Conservation (phyloP, 2,113 vertebrate genomes). For the Toxotes jaculatrix region DNA sequence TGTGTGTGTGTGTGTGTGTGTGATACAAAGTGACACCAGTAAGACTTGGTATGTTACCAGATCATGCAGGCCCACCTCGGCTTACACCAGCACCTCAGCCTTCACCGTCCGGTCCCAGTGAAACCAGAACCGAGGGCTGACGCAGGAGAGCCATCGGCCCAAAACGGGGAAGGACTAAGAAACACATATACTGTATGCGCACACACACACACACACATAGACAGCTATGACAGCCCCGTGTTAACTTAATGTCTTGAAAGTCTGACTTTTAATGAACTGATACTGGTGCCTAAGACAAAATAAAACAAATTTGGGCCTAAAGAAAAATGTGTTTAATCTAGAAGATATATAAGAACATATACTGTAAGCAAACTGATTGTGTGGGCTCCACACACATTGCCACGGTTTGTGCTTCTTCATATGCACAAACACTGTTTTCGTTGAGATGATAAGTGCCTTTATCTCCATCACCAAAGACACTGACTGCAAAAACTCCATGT, state of each 20-base stretch:
- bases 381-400: slow-evolving; percentile 24
- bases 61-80: slow-evolving; percentile 72
- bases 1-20: slow-evolving; percentile 13
- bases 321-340: neutral
- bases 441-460: slow-evolving; percentile 40
- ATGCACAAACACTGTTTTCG: slow-evolving; percentile 24
- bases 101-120: slow-evolving; percentile 60
- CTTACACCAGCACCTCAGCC: slow-evolving; percentile 64
- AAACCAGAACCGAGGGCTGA: slow-evolving; percentile 75
- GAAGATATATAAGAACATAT: neutral
- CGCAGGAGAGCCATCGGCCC: slow-evolving; percentile 55
- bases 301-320: neutral
- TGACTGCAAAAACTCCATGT: slow-evolving; percentile 32
- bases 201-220: neutral
- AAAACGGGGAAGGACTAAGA: slow-evolving; percentile 25
- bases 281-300: neutral
- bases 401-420: slow-evolving; percentile 25
- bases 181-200: slow-evolving; percentile 19
- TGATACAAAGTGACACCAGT: slow-evolving; percentile 68
- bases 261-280: slow-evolving; percentile 16
- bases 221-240: neutral
- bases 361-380: slow-evolving; percentile 12
- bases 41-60: slow-evolving; percentile 70
- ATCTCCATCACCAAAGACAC: slow-evolving; percentile 60
- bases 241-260: neutral